Evolutionary conservation across 1,140 invertebrate genomes (phyloP).

Genomic region (Theocolax elegans): DNA sequence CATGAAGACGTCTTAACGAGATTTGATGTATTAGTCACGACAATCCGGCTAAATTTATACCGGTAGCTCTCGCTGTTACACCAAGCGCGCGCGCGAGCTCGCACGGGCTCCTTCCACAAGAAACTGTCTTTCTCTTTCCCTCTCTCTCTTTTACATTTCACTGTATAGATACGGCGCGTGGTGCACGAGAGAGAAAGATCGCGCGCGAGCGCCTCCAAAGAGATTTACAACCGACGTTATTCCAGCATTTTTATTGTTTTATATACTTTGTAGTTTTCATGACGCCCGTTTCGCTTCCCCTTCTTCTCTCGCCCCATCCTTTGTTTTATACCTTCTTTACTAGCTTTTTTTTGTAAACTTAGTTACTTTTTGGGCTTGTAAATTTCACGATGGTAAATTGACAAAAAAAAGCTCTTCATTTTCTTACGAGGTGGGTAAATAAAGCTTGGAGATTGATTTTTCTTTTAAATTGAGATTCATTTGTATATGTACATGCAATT

Average conservation of each 20-base stretch:
- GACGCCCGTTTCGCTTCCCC: neutral
- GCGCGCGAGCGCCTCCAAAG: neutral
- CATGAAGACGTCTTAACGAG: slow-evolving; percentile 42
- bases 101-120: neutral
- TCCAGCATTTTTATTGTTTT: slow-evolving; percentile 30
- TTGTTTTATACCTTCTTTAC: no score
- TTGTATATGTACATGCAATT: no score
- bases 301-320: neutral
- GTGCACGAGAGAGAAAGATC: neutral
- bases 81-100: neutral
- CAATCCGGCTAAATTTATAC: slow-evolving; percentile 38
- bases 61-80: slow-evolving; percentile 9
- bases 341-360: no score
- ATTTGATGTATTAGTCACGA: slow-evolving; percentile 43
- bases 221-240: slow-evolving; percentile 29
- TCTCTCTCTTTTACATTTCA: neutral
- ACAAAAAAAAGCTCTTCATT: no score
- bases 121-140: slow-evolving; percentile 1
- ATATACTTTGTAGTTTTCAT: slow-evolving; percentile 24
- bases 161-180: neutral
- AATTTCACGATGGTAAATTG: no score
- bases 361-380: no score
- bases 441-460: no score
- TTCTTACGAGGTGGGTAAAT: no score
- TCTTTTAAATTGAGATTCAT: no score